Evolutionary conservation across 35 echinoderm and acorn worm genomes (phyloP).

Genomic region (Anneissia japonica): DNA sequence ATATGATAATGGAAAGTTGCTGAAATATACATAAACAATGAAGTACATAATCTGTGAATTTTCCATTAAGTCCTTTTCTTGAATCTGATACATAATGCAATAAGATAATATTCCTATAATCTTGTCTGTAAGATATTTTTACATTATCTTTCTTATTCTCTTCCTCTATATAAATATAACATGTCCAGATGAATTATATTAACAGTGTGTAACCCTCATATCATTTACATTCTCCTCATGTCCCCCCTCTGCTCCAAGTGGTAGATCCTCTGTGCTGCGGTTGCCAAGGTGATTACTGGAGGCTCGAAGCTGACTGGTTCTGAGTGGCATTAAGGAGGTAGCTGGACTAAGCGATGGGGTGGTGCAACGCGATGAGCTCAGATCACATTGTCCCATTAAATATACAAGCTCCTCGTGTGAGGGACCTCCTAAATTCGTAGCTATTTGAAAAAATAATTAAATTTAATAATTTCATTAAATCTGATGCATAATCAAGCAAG

Average conservation of each 20-base stretch:
- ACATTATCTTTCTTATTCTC: too few species aligned
- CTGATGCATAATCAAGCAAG: not conserved
- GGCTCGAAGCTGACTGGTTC: slow-evolving; percentile 57
- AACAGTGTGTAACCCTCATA: slow-evolving; percentile 73
- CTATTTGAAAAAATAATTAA: not conserved
- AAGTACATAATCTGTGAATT: too few species aligned
- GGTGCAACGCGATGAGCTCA: slow-evolving; percentile 82
- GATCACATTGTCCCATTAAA: slow-evolving; percentile 76
- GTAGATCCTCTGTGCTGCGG: slow-evolving; percentile 44
- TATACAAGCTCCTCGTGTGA: slow-evolving; percentile 83
- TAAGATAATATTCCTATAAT: too few species aligned
- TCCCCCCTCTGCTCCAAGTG: slow-evolving; percentile 67
- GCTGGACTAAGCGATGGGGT: slow-evolving; percentile 98
- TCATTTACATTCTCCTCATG: slow-evolving; percentile 44
- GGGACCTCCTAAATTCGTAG: slow-evolving; percentile 41
- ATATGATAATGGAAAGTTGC: too few species aligned
- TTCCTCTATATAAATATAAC: too few species aligned
- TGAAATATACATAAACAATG: too few species aligned
- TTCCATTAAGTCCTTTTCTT: too few species aligned
- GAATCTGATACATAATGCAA: too few species aligned
- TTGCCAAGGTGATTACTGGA: slow-evolving; percentile 59
- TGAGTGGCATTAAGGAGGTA: slow-evolving; percentile 45
- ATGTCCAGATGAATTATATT: not conserved
- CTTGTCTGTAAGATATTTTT: too few species aligned
- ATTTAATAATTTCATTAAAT: not conserved